These are phyloP conservation scores for Etheostoma nigrum DNA, from an alignment of 2,797 vertebrate species.

Conservation along the genomic window DNA sequence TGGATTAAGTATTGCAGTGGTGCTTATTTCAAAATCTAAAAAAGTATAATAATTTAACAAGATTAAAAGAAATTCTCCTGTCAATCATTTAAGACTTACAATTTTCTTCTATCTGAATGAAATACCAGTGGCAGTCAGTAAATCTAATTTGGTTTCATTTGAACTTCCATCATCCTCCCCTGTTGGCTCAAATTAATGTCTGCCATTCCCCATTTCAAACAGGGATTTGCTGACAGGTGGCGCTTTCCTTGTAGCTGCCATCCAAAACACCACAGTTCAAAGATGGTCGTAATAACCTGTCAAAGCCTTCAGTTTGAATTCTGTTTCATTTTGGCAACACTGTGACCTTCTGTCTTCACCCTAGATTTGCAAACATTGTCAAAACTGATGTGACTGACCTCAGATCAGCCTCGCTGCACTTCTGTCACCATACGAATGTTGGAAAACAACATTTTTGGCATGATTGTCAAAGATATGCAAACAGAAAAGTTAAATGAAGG, in stretches of 20 bases:
- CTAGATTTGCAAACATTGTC: slow-evolving; percentile 10
- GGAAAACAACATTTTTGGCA: not conserved
- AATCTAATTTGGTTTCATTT: slow-evolving; percentile 41
- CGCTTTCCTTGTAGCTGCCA: slow-evolving; percentile 38
- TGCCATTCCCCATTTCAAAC: slow-evolving; percentile 33
- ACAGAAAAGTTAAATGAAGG: not conserved
- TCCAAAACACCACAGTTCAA: slow-evolving; percentile 50
- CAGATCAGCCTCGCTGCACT: slow-evolving; percentile 8
- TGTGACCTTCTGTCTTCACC: slow-evolving; percentile 25
- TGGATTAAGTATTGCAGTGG: not conserved
- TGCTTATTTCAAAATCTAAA: slow-evolving; percentile 27
- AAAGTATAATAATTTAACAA: slow-evolving; percentile 29
- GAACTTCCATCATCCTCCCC: slow-evolving; percentile 37
- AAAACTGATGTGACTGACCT: slow-evolving; percentile 26
- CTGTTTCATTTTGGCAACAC: slow-evolving; percentile 22
- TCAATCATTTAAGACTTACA: slow-evolving; percentile 17
- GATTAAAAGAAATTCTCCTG: slow-evolving; percentile 30
- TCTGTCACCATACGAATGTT: not conserved
- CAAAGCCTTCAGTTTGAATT: slow-evolving; percentile 54
- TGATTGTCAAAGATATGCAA: slow-evolving; percentile 3
- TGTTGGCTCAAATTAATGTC: slow-evolving; percentile 53
- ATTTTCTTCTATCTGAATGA: slow-evolving; percentile 22
- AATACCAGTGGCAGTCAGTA: slow-evolving; percentile 2
- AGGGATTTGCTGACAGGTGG: slow-evolving; percentile 44
- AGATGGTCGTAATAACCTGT: slow-evolving; percentile 57